A percentile compares a stretch with the other conserved stretches of the same genome.
These are phyloP conservation scores for Varanus salvator DNA, from an alignment of 2,113 vertebrate species.

Conservation along the genomic window DNA sequence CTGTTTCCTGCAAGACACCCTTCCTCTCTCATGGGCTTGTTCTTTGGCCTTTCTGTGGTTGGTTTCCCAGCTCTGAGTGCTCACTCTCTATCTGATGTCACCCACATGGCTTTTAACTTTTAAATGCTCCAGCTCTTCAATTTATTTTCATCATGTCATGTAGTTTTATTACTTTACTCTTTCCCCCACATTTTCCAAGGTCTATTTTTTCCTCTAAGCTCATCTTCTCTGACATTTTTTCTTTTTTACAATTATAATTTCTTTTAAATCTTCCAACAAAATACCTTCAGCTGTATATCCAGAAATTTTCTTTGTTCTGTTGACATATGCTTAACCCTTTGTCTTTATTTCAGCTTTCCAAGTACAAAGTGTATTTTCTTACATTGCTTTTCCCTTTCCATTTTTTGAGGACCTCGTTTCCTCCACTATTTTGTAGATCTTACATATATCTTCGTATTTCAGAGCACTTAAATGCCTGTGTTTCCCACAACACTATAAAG, in stretches of 20 bases:
- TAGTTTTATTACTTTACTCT: slow-evolving; percentile 1
- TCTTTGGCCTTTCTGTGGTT: not conserved
- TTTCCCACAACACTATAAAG: not conserved
- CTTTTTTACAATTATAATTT: slow-evolving; percentile 19
- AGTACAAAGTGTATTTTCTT: not conserved
- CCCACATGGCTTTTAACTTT: not conserved
- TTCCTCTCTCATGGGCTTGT: not conserved
- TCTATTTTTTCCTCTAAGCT: slow-evolving; percentile 6
- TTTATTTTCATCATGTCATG: not conserved
- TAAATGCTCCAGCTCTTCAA: not conserved
- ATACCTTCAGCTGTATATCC: not conserved
- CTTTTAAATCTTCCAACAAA: not conserved
- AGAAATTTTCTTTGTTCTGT: slow-evolving; percentile 20
- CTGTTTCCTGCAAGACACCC: not conserved
- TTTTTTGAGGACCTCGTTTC: not conserved
- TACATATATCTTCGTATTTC: not conserved
- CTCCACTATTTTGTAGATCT: not conserved
- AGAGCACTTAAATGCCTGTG: not conserved
- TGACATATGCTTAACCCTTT: not conserved
- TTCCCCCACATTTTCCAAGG: not conserved
- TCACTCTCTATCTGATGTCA: not conserved
- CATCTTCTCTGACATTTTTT: slow-evolving; percentile 3
- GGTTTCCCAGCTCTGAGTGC: not conserved
- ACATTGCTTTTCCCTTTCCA: not conserved
- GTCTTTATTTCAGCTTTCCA: not conserved